These are phyloP conservation scores for Enteromius unitaeniatus DNA, from an alignment of 2,797 vertebrate genomes.

Conservation along the genomic window DNA sequence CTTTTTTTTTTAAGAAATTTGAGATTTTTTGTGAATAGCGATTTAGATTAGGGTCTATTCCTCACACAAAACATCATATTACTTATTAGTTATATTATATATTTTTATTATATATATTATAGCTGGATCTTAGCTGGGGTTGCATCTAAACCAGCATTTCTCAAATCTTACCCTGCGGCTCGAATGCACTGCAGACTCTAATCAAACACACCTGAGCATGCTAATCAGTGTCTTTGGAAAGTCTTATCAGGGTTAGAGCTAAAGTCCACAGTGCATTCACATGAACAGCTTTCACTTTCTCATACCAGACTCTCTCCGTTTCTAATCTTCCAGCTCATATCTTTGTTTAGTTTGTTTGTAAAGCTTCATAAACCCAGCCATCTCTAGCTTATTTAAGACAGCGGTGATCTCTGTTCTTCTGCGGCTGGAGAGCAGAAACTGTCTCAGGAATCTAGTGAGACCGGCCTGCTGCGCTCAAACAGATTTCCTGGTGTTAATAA, in stretches of 20 bases:
- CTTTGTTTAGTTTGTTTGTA: not conserved
- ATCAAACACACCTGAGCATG: too few species aligned
- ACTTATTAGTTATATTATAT: not conserved
- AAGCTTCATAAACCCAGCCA: not conserved
- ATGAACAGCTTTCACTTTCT: not conserved
- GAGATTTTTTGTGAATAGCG: not conserved
- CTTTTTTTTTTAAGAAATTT: not conserved
- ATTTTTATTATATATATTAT: too few species aligned
- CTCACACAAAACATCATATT: not conserved
- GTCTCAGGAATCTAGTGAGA: not conserved
- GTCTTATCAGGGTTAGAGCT: too few species aligned
- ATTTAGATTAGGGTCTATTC: not conserved
- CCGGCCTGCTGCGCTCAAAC: not conserved
- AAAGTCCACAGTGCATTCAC: not conserved
- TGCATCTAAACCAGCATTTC: too few species aligned
- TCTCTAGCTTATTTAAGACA: too few species aligned
- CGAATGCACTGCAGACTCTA: too few species aligned
- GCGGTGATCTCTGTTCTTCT: not conserved
- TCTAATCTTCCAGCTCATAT: not conserved
- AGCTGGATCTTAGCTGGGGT: too few species aligned
- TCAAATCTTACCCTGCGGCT: too few species aligned
- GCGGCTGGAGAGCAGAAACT: not conserved
- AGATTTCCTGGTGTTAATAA: not conserved
- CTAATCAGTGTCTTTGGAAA: too few species aligned
- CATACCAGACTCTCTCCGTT: not conserved